Evolutionary conservation across 2,797 vertebrate species (phyloP), one percentile per base, ranked within the genome.

Genomic region (Galaxias olidus): DNA sequence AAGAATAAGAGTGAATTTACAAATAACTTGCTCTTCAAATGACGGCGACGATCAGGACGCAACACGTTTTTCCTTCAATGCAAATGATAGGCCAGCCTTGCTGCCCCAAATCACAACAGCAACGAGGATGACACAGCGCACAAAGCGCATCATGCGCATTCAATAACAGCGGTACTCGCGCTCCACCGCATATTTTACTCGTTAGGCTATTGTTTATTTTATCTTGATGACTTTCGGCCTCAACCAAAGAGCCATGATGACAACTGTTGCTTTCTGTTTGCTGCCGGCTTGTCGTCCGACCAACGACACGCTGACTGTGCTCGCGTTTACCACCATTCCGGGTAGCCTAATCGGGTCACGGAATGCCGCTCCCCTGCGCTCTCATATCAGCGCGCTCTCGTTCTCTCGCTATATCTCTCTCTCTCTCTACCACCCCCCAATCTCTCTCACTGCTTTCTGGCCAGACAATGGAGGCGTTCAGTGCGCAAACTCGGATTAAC

Each of bases 401-500:
- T 61, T 40, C 67, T 45, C 57, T 63, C 67, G 2, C 56, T 4
- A 30, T 30, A 30, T 5, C 2, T 70, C 12, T 60, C 69, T 46
- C 76, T 74, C 61, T 73, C 40, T 65, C 61, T 60, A 66, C 75
- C 65, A 66, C 73, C 10, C 15, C 49, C 71, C 4, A 54, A 60
- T 18, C 59, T 77, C 72, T 49, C 80, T 79, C 45, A 69, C 74
- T 65, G 68, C 78, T 20, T 79, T 48, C 83, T 71, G 80, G 67
- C 54, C 77, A 90, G 87, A 92, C 92, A 91, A 91, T 91, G 78
- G 89, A 87, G 77, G 72, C 65, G 72, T 76, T 71, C 78, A 90
- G 86, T 91, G 92, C 89, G 91, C 90, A 92, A 72, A 72, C 90
- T 90, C 89, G 68, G 80, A 85, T 81, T 81, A 77, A 57, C 82